These are phyloP conservation scores for Chrysina gloriosa DNA, from an alignment of 2,888 invertebrate species.

Conservation along the genomic window DNA sequence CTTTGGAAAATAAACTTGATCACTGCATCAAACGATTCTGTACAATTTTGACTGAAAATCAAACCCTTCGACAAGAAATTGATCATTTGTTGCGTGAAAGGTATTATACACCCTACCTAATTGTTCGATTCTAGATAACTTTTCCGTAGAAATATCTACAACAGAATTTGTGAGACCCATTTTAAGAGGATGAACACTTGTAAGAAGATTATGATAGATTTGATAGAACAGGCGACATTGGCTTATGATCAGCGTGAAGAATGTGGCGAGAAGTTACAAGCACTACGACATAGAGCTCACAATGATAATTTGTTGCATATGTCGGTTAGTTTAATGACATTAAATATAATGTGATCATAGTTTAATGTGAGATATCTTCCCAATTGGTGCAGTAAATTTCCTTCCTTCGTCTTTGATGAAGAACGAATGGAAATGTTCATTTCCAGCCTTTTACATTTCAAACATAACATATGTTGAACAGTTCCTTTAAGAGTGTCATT, in stretches of 20 bases:
- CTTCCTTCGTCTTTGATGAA: too few species aligned
- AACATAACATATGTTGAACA: too few species aligned
- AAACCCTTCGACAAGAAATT: constrained; percentile 79
- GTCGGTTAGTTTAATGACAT: constrained; percentile 50
- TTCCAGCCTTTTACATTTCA: too few species aligned
- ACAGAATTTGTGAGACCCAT: constrained; percentile 60
- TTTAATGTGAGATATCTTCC: too few species aligned
- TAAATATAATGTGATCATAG: not conserved
- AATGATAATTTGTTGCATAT: constrained; percentile 76
- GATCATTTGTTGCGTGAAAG: constrained; percentile 84
- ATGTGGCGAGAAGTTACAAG: constrained; percentile 82
- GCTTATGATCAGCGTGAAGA: constrained; percentile 91
- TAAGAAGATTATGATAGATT: constrained; percentile 84
- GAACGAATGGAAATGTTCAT: too few species aligned
- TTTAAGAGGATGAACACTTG: constrained; percentile 69
- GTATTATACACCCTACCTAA: constrained; percentile 55
- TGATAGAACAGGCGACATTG: constrained; percentile 88
- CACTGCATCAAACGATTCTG: constrained; percentile 83
- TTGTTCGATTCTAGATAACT: not conserved
- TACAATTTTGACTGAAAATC: constrained; percentile 78
- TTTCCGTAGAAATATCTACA: constrained; percentile 74
- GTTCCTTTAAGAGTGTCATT: too few species aligned
- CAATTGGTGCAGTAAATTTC: too few species aligned
- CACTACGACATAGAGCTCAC: constrained; percentile 82
- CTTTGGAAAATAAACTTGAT: constrained; percentile 80